A percentile compares a stretch with the other conserved stretches of the same genome.
These are phyloP conservation scores for Acrocephalus kingi DNA, from an alignment of 2,113 vertebrate genomes.

Conservation along the genomic window DNA sequence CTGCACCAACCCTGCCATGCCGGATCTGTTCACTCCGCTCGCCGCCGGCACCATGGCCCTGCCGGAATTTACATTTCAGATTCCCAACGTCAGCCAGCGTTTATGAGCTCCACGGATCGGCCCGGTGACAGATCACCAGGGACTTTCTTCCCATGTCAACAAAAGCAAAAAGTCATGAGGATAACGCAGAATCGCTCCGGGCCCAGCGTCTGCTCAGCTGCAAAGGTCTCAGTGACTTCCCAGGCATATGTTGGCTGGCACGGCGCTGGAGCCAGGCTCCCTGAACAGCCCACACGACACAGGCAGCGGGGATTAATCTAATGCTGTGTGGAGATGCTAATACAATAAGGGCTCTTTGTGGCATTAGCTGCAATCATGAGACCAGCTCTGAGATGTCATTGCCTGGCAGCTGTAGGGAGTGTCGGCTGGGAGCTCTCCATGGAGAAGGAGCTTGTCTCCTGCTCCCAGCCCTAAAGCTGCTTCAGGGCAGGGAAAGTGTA, in stretches of 20 bases:
- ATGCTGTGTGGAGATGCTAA: conserved; percentile 5
- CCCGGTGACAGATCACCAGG: background rate
- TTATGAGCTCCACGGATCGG: fast-evolving
- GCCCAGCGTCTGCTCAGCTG: background rate
- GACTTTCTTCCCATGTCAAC: background rate
- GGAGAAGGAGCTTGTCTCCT: background rate
- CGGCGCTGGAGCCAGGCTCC: background rate
- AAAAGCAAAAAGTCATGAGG: background rate
- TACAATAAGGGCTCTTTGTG: conserved; percentile 54
- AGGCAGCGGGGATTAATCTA: background rate
- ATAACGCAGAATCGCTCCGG: background rate
- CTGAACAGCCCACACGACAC: background rate
- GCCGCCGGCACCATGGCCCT: fast-evolving
- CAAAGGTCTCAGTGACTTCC: background rate
- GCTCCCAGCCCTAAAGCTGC: background rate
- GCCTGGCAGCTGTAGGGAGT: conserved; percentile 11
- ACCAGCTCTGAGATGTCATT: conserved; percentile 45
- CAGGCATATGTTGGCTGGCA: background rate
- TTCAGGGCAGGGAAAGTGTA: background rate
- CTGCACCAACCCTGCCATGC: background rate
- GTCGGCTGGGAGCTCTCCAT: background rate
- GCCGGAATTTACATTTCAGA: background rate
- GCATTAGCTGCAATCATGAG: conserved; percentile 31
- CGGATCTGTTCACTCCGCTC: fast-evolving
- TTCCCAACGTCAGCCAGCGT: background rate